Percentiles rank a stretch among this genome's conserved stretches.
Evolutionary conservation across 2,888 invertebrate species (phyloP).

Genomic region (Pachycephus smyrnensis): DNA sequence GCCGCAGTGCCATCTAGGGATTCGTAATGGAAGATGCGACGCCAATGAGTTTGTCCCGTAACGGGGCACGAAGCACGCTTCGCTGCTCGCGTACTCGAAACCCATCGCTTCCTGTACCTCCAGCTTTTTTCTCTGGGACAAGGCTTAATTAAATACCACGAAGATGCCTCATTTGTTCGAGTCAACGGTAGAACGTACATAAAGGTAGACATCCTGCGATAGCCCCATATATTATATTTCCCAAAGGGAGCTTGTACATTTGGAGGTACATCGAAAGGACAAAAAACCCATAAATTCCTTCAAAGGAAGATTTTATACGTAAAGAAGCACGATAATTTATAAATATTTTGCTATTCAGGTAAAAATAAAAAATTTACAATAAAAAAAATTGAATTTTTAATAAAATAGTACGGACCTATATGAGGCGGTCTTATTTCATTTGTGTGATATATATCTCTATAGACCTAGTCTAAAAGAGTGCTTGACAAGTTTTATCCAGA

Average conservation of each 20-base stretch:
- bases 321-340: neutral
- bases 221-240: neutral
- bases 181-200: neutral
- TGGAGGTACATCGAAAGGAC: neutral
- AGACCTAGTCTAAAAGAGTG: neutral
- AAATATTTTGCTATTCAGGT: neutral
- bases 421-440: neutral
- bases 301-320: neutral
- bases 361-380: neutral
- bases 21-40: slow-evolving; percentile 28
- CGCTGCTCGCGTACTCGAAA: slow-evolving; percentile 41
- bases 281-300: neutral
- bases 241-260: neutral
- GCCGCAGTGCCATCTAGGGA: slow-evolving; percentile 33
- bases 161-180: slow-evolving; percentile 9
- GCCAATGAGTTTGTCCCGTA: slow-evolving; percentile 42
- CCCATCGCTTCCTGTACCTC: slow-evolving; percentile 47
- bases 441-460: too few relatives aligned
- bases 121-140: slow-evolving; percentile 38
- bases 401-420: neutral
- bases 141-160: slow-evolving; percentile 44
- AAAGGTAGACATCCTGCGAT: neutral
- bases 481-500: neutral
- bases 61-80: slow-evolving; percentile 41
- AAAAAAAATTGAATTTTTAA: neutral